A percentile compares a stretch with the other conserved stretches of the same genome.
These are phyloP conservation scores for Chloroceryle amazona DNA, from an alignment of 2,797 vertebrate genomes.

Conservation along the genomic window DNA sequence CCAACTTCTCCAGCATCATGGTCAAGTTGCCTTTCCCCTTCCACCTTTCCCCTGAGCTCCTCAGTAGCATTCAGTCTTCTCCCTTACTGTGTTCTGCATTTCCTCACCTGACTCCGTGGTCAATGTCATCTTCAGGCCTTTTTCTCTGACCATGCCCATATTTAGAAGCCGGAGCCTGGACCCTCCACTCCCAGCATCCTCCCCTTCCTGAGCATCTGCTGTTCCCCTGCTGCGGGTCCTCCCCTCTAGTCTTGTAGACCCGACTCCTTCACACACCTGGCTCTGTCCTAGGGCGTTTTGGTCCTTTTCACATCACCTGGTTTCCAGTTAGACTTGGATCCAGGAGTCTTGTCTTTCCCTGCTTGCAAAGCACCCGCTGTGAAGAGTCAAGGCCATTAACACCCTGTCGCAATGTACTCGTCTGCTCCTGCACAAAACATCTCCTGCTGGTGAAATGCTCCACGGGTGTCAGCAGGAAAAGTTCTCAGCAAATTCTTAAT, in stretches of 20 bases:
- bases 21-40: not conserved
- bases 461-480: conserved; percentile 39
- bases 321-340: not conserved
- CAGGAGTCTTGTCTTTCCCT: not conserved
- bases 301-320: not conserved
- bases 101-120: not conserved
- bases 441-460: not conserved
- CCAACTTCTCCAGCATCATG: not conserved
- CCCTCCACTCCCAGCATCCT: not conserved
- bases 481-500: conserved; percentile 35
- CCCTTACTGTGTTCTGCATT: not conserved
- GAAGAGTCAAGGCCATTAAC: not conserved
- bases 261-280: not conserved
- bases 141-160: not conserved
- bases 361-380: not conserved
- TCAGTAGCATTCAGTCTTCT: not conserved
- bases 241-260: not conserved
- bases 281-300: not conserved
- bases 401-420: accelerated
- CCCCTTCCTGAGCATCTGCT: not conserved
- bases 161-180: not conserved
- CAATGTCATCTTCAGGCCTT: not conserved
- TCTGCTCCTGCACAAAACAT: not conserved
- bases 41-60: not conserved
- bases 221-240: not conserved